Evolutionary conservation across 2,888 invertebrate genomes (phyloP), one percentile per base, ranked within the genome.

Genomic region (Cybosia mesomella): DNA sequence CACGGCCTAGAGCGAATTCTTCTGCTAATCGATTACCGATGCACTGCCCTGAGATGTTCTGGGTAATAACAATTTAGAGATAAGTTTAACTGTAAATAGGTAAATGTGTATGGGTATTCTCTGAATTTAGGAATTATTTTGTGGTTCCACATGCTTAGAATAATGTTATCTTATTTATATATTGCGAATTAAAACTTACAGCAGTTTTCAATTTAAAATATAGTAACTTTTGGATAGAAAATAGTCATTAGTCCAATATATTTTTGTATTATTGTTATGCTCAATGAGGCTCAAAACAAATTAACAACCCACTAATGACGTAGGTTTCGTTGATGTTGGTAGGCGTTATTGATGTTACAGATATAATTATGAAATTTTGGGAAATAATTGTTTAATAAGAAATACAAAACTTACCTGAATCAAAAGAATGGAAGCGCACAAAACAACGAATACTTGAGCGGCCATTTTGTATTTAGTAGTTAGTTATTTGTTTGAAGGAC

Each of bases 11-110:
- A 15, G 76, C 75, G 0, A 77, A 39, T 18, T 79, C 79, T 58
- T 79, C 79, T 36, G 74, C 76, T 0, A 70, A 57, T 0, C 36
- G 53, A 0, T 57, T 39, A 13, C 81, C 77, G 10, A 77, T 77
- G 43, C 67, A 68, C 53, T 79, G 79, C 4, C 62, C 57, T 49
- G 72, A 63, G 15, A 77, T 77, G 2, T 43, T 70, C 79, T 79
- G 67, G 9, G 71, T 76, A 36, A n/a, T 36, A 57, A n/a, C 7
- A 4, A 2, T 24, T 55, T 28, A 21, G 9, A 24, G 15, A 9
- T 67, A 28, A 55, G 21, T 54, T 0, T 49, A 49, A 8, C 9
- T n/a, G 13, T 55, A 55, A 53, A 1, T 22, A 53, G 21, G n/a
- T 53, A n/a, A n/a, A n/a, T n/a, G n/a, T n/a, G n/a, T n/a, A n/a